Evolutionary conservation across 2,888 invertebrate species (phyloP).

Genomic region (Dorcus parallelipipedus): DNA sequence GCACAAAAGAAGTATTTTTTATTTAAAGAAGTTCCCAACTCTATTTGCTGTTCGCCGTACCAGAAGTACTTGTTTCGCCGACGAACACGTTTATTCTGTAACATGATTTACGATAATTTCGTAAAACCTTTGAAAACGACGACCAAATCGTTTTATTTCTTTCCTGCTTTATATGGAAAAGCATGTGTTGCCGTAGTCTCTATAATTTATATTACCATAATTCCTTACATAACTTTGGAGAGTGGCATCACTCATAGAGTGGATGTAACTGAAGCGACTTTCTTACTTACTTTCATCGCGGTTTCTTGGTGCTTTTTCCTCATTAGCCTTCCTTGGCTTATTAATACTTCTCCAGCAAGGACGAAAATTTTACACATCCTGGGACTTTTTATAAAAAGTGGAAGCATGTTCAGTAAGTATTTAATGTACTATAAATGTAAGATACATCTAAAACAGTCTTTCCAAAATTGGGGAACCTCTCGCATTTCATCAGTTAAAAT

Average conservation of each 20-base stretch:
- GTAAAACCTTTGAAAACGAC: constrained; percentile 20
- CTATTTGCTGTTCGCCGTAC: constrained; percentile 17
- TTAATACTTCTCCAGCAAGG: constrained; percentile 20
- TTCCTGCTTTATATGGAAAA: constrained; percentile 21
- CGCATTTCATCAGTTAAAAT: no score
- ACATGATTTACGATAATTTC: constrained; percentile 14
- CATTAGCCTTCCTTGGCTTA: constrained; percentile 21
- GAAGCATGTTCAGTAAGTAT: constrained; percentile 22
- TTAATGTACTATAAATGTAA: neutral
- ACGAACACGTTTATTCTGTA: constrained; percentile 6
- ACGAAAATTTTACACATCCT: constrained; percentile 20
- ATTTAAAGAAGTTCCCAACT: neutral
- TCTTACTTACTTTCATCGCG: constrained; percentile 19
- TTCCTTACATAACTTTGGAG: constrained; percentile 14
- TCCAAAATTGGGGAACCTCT: no score
- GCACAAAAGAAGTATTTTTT: constrained; percentile 1
- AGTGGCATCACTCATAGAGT: constrained; percentile 14
- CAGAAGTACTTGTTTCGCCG: constrained; percentile 12
- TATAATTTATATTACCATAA: constrained; percentile 16
- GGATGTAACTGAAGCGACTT: constrained; percentile 20
- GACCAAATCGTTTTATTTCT: constrained; percentile 19
- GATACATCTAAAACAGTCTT: no score
- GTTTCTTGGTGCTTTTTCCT: constrained; percentile 24
- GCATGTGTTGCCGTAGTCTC: constrained; percentile 17
- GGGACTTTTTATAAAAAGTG: constrained; percentile 19